phyloP scores from a whole-genome alignment of 2,888 invertebrate species.

The Plebejus argus region DNA sequence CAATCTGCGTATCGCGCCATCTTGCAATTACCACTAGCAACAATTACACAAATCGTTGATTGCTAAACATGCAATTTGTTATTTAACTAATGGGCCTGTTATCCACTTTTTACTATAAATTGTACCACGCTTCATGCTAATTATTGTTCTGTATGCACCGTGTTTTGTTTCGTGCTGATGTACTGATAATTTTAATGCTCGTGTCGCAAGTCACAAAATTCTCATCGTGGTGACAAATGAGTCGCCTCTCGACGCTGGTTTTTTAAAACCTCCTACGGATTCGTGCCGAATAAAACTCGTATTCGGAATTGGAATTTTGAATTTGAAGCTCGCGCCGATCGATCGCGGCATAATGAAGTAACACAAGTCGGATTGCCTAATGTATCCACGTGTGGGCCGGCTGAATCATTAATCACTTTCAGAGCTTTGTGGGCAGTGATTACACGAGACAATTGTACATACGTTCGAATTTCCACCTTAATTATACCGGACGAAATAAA shows the following conservation, averaged over 20 bases:
- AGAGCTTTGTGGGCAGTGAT: conserved; percentile 46
- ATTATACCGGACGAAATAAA: conserved; percentile 26
- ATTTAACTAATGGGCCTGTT: conserved; percentile 29
- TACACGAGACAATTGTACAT: conserved; percentile 45
- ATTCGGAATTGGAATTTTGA: conserved; percentile 32
- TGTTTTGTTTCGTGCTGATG: conserved; percentile 11
- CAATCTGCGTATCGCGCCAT: conserved; percentile 43
- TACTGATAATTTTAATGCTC: background rate
- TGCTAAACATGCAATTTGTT: conserved; percentile 36
- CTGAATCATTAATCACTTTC: conserved; percentile 63
- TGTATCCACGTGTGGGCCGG: conserved; percentile 40
- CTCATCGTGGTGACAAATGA: background rate
- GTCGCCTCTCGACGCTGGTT: background rate
- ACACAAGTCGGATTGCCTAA: conserved; percentile 43
- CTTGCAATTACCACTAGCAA: conserved; percentile 51
- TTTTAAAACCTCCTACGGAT: conserved; percentile 11
- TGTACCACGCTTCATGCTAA: conserved; percentile 12
- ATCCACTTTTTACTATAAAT: conserved; percentile 22
- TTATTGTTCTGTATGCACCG: background rate
- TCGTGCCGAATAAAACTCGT: conserved; percentile 28
- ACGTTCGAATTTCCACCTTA: conserved; percentile 30
- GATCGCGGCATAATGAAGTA: conserved; percentile 33
- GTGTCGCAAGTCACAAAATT: background rate
- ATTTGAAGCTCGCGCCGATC: conserved; percentile 31
- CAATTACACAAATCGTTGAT: conserved; percentile 48